phyloP scores from a whole-genome alignment of 2,113 vertebrate genomes.

The Solenodon paradoxus region DNA sequence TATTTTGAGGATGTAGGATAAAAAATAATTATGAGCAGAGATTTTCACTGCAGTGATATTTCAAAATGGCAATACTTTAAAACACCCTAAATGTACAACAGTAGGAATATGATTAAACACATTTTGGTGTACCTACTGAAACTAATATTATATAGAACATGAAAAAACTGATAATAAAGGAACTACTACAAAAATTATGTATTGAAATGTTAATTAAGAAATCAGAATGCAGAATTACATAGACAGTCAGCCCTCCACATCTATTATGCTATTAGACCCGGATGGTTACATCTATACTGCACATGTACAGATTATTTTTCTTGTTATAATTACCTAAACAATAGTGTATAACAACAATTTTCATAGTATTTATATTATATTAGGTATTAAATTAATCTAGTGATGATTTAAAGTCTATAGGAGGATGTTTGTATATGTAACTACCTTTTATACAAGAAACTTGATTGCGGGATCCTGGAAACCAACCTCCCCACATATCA shows the following conservation, averaged over 20 bases:
- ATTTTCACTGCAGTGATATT: neutral
- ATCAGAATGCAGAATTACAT: neutral
- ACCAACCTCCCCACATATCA: neutral
- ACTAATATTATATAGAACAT: neutral
- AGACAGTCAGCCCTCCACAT: neutral
- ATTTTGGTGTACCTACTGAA: neutral
- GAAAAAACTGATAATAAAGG: neutral
- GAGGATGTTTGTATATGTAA: neutral
- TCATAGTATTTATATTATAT: neutral
- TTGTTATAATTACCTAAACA: neutral
- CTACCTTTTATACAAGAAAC: neutral
- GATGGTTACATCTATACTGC: neutral
- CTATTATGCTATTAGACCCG: neutral
- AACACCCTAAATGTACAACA: neutral
- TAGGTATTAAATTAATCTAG: neutral
- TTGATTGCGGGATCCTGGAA: neutral
- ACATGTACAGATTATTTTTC: neutral
- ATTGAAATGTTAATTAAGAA: slow-evolving; percentile 18
- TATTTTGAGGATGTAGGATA: slow-evolving; percentile 35
- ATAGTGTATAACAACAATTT: neutral
- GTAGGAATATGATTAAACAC: neutral
- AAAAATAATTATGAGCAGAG: neutral
- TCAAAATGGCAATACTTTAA: neutral
- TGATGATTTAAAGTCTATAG: neutral
- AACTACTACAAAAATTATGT: neutral